Evolutionary conservation across 2,888 invertebrate species (phyloP).

Genomic region (Octonoba sinensis): DNA sequence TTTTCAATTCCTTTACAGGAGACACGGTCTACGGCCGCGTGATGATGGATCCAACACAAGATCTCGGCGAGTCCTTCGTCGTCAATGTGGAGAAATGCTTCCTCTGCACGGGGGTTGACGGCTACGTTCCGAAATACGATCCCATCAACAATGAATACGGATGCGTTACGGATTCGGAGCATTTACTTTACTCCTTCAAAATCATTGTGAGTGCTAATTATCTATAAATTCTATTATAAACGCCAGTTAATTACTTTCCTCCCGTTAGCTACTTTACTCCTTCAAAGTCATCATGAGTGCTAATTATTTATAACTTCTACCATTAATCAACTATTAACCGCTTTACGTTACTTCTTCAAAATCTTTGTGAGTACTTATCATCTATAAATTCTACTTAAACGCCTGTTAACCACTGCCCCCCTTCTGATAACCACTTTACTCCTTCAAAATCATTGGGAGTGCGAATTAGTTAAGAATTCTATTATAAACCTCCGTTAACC

Average conservation of each 20-base stretch:
- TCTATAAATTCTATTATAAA: too few relatives aligned
- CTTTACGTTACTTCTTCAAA: too few relatives aligned
- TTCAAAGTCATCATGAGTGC: not conserved
- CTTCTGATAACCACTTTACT: too few relatives aligned
- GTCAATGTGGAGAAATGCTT: constrained; percentile 71
- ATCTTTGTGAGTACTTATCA: too few relatives aligned
- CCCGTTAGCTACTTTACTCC: not conserved
- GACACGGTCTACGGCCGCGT: constrained; percentile 71
- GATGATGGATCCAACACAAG: constrained; percentile 70
- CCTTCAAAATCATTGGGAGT: too few relatives aligned
- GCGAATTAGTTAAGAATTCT: too few relatives aligned
- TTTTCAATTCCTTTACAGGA: constrained; percentile 66
- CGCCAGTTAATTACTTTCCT: too few relatives aligned
- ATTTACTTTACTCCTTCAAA: constrained; percentile 70
- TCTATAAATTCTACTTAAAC: too few relatives aligned
- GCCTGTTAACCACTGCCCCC: too few relatives aligned
- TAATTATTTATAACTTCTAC: not conserved
- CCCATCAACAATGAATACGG: constrained; percentile 70
- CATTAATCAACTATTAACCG: too few relatives aligned
- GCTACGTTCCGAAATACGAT: constrained; percentile 71
- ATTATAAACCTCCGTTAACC: too few relatives aligned
- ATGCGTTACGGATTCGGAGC: constrained; percentile 69
- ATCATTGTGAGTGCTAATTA: constrained; percentile 69
- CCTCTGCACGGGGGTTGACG: constrained; percentile 71
- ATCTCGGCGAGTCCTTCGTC: constrained; percentile 69